phyloP scores from a whole-genome alignment of 1,140 invertebrate species.

The Drosophila ironensis region DNA sequence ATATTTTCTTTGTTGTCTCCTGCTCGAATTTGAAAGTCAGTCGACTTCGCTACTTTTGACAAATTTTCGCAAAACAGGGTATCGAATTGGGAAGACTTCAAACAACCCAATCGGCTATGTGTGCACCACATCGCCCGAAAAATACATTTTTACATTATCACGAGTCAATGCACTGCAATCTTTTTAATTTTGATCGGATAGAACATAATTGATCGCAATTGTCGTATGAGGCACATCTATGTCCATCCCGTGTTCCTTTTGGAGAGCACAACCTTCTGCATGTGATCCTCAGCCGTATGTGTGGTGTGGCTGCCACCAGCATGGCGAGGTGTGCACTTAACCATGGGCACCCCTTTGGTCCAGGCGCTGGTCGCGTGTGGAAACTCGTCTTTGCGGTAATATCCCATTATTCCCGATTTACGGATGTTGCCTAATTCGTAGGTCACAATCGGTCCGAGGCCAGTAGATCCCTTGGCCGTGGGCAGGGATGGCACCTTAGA shows the following conservation, averaged over 20 bases:
- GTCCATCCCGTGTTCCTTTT: conserved; percentile 54
- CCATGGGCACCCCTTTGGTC: conserved; percentile 62
- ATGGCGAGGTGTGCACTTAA: conserved; percentile 87
- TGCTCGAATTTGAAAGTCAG: too few relatives aligned
- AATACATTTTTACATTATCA: background rate
- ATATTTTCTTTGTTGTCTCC: too few relatives aligned
- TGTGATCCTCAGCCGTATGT: conserved; percentile 86
- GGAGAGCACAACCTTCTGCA: conserved; percentile 67
- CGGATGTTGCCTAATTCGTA: conserved; percentile 85
- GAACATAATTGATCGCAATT: background rate
- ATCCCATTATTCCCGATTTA: conserved; percentile 73
- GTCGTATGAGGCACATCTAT: conserved; percentile 1
- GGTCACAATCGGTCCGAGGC: conserved; percentile 86
- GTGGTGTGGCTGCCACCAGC: conserved; percentile 88
- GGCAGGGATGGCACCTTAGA: conserved; percentile 82
- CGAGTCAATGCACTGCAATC: background rate
- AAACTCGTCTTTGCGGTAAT: conserved; percentile 74
- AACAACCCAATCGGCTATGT: too few relatives aligned
- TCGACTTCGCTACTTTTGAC: too few relatives aligned
- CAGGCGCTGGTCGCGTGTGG: conserved; percentile 60
- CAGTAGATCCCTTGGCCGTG: conserved; percentile 82
- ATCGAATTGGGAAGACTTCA: too few relatives aligned
- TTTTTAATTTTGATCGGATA: conserved; percentile 7
- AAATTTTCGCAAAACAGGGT: too few relatives aligned
- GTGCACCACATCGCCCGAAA: too few relatives aligned